Evolutionary conservation across 2,888 invertebrate genomes (phyloP), one percentile per base, ranked within the genome.

Genomic region (Apoda limacodes): DNA sequence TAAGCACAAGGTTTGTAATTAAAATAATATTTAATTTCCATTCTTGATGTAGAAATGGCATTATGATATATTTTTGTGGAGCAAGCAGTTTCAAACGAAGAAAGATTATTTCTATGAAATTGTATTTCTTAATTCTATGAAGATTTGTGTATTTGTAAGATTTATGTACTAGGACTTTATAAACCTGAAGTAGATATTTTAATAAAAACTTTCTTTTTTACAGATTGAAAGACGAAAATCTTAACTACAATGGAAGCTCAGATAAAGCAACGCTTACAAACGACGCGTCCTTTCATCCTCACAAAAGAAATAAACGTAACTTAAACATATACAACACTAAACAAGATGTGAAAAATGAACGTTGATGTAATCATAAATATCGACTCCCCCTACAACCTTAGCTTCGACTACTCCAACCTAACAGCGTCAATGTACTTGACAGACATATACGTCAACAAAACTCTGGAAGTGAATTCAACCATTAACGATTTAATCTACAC

Each of bases 351-450:
- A 71, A 70, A 50, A 56, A 74, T 75, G 75, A 65, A 60, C 62
- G 50, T 67, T 37, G 65, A 67, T 34, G 44, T 68, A 35, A 48
- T 69, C 30, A 49, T 69, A 25, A 47, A 70, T 10, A 44, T 69
- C 19, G 60, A 53, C 42, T 60, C 66, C 42, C 39, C 50, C 12
- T 50, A 55, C 12, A 75, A 71, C 46, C 58, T 63, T 32, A 72
- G 74, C 11, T 50, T 75, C 34, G 71, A 76, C 48, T 48, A 67
- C 30, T 45, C 60, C 32, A 68, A 75, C 32, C 46, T 75, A 19
- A 70, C 76, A 5, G 71, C 76, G 32, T 72, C 78, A 25, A 78
- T 78, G 76, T 78, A 78, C 67, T 55, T 78, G 0, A 76, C 75
- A 0, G 76, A 78, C 39, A 46, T 55, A 0, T 71, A 61, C 40